Percentiles rank a stretch among this genome's conserved stretches.
Evolutionary conservation across 2,888 invertebrate species (phyloP).

Genomic region (Megamerina dolium): DNA sequence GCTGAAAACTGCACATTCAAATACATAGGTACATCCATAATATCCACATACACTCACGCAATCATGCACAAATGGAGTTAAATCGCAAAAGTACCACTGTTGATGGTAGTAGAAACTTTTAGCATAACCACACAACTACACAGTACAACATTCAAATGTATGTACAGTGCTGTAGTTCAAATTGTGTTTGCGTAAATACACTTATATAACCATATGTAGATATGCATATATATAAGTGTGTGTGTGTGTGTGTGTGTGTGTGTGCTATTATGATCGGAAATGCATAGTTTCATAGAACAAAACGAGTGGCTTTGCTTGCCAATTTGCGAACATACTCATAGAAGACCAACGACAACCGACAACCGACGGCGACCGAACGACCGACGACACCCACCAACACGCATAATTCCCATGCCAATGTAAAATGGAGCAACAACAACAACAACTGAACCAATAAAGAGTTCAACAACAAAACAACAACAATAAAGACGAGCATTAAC

Average conservation of each 20-base stretch:
- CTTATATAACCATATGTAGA: too few species aligned
- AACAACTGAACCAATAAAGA: conserved; percentile 1
- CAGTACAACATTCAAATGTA: too few species aligned
- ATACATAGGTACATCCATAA: too few species aligned
- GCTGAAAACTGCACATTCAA: too few species aligned
- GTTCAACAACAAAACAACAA: background rate
- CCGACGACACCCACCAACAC: background rate
- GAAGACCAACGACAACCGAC: background rate
- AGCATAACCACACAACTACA: too few species aligned
- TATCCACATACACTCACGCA: too few species aligned
- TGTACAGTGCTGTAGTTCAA: too few species aligned
- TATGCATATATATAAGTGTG: background rate
- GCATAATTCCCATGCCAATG: background rate
- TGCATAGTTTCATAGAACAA: background rate
- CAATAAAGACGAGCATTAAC: background rate
- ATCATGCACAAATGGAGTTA: too few species aligned
- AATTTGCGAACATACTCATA: background rate
- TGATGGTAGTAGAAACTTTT: background rate
- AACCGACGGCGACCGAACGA: background rate
- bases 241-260: background rate
- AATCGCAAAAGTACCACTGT: background rate
- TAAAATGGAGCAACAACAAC: conserved; percentile 1
- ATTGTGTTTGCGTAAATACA: too few species aligned
- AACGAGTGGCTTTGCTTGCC: background rate
- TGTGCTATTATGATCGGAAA: background rate